Base-by-base conservation (phyloP, 2,888 invertebrate genomes). In the Diarsia brunnea region DNA sequence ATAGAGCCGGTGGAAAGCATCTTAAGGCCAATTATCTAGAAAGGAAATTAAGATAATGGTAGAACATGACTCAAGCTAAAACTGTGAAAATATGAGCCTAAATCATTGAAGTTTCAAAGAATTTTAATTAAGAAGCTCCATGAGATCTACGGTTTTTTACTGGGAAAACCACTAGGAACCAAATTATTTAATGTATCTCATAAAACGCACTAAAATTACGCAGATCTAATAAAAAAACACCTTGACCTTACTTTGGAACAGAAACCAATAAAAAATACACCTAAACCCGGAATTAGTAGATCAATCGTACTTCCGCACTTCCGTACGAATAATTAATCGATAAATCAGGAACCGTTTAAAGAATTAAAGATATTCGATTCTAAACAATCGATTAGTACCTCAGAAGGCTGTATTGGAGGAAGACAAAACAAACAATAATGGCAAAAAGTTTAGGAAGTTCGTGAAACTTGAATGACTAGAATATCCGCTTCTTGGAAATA, bases 231-330 rank as follows among this genome's bases (percentile, higher is more conserved):
- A 5, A 8, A 67, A 60, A 4, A 65, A 63, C 27, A 24, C 68
- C 65, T 70, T 84, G 85, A 73, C 75, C 67, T 83, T 73, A 31
- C 45, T 31, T 21, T 10, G 45, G 2, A 70, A 66, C 1, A 14
- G 68, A 31, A 67, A 55, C 5, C 7, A 47, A 49, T 31, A 60
- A 31, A 61, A 61, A 27, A 21, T n/a, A 49, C 53, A 2, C 67
- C 66, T 14, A 31, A 31, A 79, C 79, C 69, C 86, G 86, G 77
- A 86, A 86, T 79, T 64, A 69, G 61, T 65, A 63, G 63, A 70
- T 24, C 74, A 72, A 69, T 51, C 12, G 31, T 47, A 80, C 64
- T 69, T 85, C 78, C 71, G 74, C 55, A 79, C 79, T 80, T 85
- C 87, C 83, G 79, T 78, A 64, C n/a, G 45, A 55, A 47, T 71